These are phyloP conservation scores for Corapipo altera DNA, from an alignment of 2,113 vertebrate species.

Conservation along the genomic window DNA sequence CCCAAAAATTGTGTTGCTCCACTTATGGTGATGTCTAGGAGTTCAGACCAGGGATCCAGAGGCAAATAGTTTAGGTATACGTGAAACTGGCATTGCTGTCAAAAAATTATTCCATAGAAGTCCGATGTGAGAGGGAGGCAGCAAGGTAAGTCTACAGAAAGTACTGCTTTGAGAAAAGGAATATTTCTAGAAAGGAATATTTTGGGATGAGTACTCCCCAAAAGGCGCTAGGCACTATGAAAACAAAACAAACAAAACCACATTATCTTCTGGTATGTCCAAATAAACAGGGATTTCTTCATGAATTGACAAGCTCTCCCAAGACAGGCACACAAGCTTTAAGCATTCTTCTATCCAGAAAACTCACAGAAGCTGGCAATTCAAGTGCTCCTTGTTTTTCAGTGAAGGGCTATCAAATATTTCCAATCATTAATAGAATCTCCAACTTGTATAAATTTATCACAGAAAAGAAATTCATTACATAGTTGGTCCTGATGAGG, in stretches of 20 bases:
- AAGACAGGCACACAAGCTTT: not conserved
- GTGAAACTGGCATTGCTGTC: not conserved
- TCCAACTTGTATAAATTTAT: not conserved
- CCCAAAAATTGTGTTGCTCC: not conserved
- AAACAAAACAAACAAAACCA: not conserved
- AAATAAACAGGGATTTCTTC: not conserved
- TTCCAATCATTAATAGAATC: not conserved
- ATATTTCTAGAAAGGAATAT: not conserved
- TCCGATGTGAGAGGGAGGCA: fast-evolving
- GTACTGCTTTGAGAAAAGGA: not conserved
- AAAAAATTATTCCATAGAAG: not conserved
- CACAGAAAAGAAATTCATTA: not conserved
- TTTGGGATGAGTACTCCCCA: not conserved
- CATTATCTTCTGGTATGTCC: not conserved
- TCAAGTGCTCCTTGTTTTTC: not conserved
- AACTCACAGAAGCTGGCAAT: not conserved
- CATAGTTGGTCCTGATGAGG: not conserved
- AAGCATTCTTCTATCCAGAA: not conserved
- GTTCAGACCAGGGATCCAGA: not conserved
- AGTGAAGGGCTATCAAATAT: not conserved
- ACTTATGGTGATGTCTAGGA: not conserved
- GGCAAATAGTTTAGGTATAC: not conserved
- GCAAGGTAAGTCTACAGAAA: not conserved
- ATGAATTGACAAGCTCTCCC: not conserved
- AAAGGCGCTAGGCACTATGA: not conserved